A percentile compares a stretch with the other conserved stretches of the same genome.
Evolutionary conservation across 2,888 invertebrate species (phyloP).

Genomic region (Epirrita christyi): DNA sequence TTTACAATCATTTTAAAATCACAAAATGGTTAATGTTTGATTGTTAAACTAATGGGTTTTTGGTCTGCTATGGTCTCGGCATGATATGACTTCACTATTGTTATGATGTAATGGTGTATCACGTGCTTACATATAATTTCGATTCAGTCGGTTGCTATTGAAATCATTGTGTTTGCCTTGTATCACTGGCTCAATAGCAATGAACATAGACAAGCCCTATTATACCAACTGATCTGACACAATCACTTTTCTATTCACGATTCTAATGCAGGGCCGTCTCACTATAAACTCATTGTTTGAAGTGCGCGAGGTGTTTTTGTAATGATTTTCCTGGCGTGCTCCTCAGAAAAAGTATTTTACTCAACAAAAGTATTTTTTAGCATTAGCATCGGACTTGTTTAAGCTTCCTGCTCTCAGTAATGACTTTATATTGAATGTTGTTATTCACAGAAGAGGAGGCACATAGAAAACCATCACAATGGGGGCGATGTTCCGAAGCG

Average conservation of each 20-base stretch:
- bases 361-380: too few relatives aligned
- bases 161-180: not conserved
- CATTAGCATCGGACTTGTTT: too few relatives aligned
- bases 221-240: too few relatives aligned
- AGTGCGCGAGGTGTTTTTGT: too few relatives aligned
- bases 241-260: too few relatives aligned
- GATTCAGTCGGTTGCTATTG: not conserved
- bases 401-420: too few relatives aligned
- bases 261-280: too few relatives aligned
- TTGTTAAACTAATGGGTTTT: not conserved
- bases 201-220: too few relatives aligned
- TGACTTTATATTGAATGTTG: not conserved
- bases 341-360: too few relatives aligned
- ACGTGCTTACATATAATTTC: not conserved
- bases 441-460: constrained; percentile 55
- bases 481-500: constrained; percentile 95
- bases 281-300: too few relatives aligned
- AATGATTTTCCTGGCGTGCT: too few relatives aligned
- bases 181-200: not conserved
- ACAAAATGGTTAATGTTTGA: not conserved
- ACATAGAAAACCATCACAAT: constrained; percentile 77
- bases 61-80: not conserved
- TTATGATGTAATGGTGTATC: not conserved
- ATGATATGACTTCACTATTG: not conserved
- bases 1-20: not conserved